Evolutionary conservation across 2,797 vertebrate species (phyloP), one percentile per base, ranked within the genome.

Genomic region (Spheniscus humboldti): DNA sequence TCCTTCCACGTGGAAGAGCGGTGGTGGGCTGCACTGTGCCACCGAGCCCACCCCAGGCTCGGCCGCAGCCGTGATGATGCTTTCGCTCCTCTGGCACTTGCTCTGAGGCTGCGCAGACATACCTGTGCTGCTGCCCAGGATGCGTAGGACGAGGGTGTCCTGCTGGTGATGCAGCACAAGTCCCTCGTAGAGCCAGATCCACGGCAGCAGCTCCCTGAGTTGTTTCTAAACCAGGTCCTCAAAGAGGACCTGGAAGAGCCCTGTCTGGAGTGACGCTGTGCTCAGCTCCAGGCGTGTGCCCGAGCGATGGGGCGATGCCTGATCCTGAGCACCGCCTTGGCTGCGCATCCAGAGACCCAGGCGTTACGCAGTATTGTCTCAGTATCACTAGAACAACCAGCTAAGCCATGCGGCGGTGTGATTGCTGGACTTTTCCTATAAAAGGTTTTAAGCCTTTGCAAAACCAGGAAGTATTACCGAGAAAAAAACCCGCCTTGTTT

Each of bases 391-490:
- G 10, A 92, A 59, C 27, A 85, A 24, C 20, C 56, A 31, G 59
- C 56, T 45, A 15, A 71, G 64, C 75, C 53, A 1, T 2, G 33
- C 2, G 2, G 69, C 3, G 0, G 39, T 30, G 68, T 13, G 4
- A 18, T 47, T 28, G 55, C 62, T 64, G 82, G 82, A 90, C 79
- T 64, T 81, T 57, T 57, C 68, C 85, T 39, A 22, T 33, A 56
- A 84, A 84, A 94, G 79, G 28, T 78, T 88, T 91, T 27, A 96
- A 94, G 90, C 79, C 67, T 78, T 71, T 84, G 93, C 92, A 91
- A 76, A 92, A 78, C 48, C 0, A 2, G 86, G 87, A 94, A 94
- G 92, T 90, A 20, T 83, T 62, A 68, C 2, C 0, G 6, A 83
- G 81, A 67, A 43, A 27, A 88, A 84, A 83, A 15, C 3, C 33